Base-by-base conservation (phyloP, 2,888 invertebrate species). In the Ceramica pisi region DNA sequence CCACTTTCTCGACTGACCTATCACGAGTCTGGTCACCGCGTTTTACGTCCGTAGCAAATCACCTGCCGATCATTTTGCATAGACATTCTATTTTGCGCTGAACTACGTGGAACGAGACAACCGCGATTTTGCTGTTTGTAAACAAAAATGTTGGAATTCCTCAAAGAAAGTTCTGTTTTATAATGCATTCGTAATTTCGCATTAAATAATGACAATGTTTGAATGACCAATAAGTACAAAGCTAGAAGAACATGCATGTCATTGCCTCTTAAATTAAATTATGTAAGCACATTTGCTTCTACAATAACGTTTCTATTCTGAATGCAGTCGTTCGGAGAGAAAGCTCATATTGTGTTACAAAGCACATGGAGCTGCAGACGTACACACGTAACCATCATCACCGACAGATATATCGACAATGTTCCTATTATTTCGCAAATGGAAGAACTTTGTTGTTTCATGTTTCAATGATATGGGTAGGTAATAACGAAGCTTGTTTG, bases 1-100 rank as follows among this genome's bases (percentile, higher is more conserved):
- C 73, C 82, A 92, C 93, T 94, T 94, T 94, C 94, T 90, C 93
- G 87, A 75, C 56, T 90, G 92, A 93, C 93, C 93, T 92, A 92
- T 93, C 92, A 93, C 93, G 93, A 91, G 84, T 71, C 61, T 85
- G 88, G 88, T 87, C 90, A 89, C 85, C 86, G 81, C 67, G 79
- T 80, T 77, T 71, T 82, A 85, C 77, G 81, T 77, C 83, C 79
- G 78, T 69, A 68, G 71, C 85, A 82, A 89, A 88, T 88, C 84
- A 83, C 78, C 72, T 78, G 70, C 65, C 50, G 55, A 70, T 80
- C 75, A 72, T 68, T 75, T 83, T 82, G 88, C 80, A 82, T 77
- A 79, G 77, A 80, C 79, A 75, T 78, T 81, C 57, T 63, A 70
- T 53, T 67, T 62, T 65, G 64, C 41, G 48, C 60, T 46, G n/a